Evolutionary conservation across 1,140 invertebrate genomes (phyloP).

Genomic region (Temnothorax longispinosus): DNA sequence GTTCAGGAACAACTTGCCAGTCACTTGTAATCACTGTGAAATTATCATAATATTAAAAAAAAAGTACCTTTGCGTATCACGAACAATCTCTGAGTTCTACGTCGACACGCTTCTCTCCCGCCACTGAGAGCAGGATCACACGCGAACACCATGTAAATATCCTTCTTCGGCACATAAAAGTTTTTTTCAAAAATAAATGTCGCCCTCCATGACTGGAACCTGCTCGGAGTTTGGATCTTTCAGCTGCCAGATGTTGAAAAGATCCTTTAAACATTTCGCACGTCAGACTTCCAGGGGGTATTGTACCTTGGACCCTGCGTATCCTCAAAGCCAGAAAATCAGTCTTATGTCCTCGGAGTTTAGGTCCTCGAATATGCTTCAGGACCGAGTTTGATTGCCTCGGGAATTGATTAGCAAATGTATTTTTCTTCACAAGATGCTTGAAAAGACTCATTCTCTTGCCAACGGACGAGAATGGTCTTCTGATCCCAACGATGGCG

Average conservation of each 20-base stretch:
- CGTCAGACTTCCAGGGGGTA: background rate
- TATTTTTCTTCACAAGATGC: background rate
- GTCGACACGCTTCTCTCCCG: constrained; percentile 4
- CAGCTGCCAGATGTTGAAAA: background rate
- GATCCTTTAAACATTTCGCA: background rate
- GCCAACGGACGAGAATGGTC: background rate
- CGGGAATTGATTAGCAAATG: background rate
- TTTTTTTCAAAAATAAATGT: background rate
- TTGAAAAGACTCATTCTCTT: background rate
- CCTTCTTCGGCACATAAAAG: background rate
- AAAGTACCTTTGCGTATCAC: constrained; percentile 28
- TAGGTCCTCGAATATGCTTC: background rate
- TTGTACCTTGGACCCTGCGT: background rate
- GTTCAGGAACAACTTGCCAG: constrained; percentile 60
- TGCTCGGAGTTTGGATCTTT: constrained; percentile 3
- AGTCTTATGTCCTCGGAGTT: constrained; percentile 49
- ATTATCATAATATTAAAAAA: constrained; percentile 24
- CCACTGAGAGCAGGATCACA: constrained; percentile 40
- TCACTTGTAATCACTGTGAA: constrained; percentile 53
- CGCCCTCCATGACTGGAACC: constrained; percentile 42
- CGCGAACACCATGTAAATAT: constrained; percentile 39
- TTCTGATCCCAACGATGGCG: background rate
- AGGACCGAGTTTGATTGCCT: background rate
- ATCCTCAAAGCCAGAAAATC: constrained; percentile 13
- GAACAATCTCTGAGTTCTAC: constrained; percentile 2